These are phyloP conservation scores for Gymnobelideus leadbeateri DNA, from an alignment of 2,113 vertebrate species.

Conservation along the genomic window DNA sequence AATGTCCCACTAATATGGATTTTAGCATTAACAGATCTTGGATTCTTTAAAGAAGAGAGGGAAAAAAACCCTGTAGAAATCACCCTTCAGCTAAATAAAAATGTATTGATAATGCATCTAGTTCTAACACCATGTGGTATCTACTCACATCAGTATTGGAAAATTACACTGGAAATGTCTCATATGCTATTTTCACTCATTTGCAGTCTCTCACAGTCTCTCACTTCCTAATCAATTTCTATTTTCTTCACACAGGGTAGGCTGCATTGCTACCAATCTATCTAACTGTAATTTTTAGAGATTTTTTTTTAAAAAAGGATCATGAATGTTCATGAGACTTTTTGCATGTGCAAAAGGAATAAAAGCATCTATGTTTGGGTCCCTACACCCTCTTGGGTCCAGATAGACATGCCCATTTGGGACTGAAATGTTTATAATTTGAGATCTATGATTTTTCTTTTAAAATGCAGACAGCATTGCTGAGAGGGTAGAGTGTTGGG, in stretches of 20 bases:
- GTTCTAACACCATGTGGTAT: slow-evolving; percentile 59
- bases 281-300: slow-evolving; percentile 67
- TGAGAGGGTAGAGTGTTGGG: background rate
- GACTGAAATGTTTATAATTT: slow-evolving; percentile 51
- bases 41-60: slow-evolving; percentile 38
- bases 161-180: slow-evolving; percentile 70
- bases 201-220: slow-evolving; percentile 63
- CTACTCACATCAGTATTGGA: slow-evolving; percentile 65
- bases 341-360: background rate
- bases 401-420: background rate
- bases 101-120: slow-evolving; percentile 61
- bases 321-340: slow-evolving; percentile 35
- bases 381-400: background rate
- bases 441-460: background rate
- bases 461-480: background rate
- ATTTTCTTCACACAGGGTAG: slow-evolving; percentile 67
- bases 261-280: slow-evolving; percentile 63
- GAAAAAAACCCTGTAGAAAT: slow-evolving; percentile 42
- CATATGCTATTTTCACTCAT: slow-evolving; percentile 57
- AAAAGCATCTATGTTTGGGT: background rate
- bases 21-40: slow-evolving; percentile 50
- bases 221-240: slow-evolving; percentile 77
- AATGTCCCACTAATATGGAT: slow-evolving; percentile 35
- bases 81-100: slow-evolving; percentile 62
- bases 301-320: slow-evolving; percentile 50